phyloP scores from a whole-genome alignment of 2,797 vertebrate species.

The Morus bassanus region DNA sequence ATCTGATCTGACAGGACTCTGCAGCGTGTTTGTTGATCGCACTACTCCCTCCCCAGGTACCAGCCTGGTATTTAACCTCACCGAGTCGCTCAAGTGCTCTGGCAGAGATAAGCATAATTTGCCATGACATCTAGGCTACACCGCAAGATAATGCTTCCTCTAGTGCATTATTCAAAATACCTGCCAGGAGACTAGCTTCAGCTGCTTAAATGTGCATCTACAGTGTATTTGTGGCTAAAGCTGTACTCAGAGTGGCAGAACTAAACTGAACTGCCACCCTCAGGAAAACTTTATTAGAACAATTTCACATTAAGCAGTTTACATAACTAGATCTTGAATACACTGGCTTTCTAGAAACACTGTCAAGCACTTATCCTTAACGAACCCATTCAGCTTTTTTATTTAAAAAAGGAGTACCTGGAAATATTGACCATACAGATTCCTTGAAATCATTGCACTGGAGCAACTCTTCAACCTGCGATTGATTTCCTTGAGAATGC shows the following conservation, averaged over 20 bases:
- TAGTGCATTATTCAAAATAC: not conserved
- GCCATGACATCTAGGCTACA: not conserved
- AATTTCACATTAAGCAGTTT: not conserved
- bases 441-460: not conserved
- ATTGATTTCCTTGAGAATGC: not conserved
- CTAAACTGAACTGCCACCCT: slow-evolving; percentile 21
- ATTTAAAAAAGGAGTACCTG: not conserved
- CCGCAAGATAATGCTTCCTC: not conserved
- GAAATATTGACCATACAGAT: not conserved
- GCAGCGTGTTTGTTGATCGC: not conserved
- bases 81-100: not conserved
- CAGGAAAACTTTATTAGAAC: slow-evolving; percentile 15
- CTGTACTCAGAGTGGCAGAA: not conserved
- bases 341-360: not conserved
- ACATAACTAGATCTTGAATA: slow-evolving; percentile 1
- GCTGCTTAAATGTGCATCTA: not conserved
- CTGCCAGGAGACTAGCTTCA: not conserved
- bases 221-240: not conserved
- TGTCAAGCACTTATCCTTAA: not conserved
- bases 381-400: not conserved
- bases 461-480: not conserved
- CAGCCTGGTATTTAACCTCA: not conserved
- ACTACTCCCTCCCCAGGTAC: not conserved
- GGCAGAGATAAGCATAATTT: not conserved
- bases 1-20: slow-evolving; percentile 13